Evolutionary conservation across 53 echinoderm and acorn worm genomes (phyloP), one percentile per base, ranked within the genome.

Genomic region (Holothuria leucospilota): DNA sequence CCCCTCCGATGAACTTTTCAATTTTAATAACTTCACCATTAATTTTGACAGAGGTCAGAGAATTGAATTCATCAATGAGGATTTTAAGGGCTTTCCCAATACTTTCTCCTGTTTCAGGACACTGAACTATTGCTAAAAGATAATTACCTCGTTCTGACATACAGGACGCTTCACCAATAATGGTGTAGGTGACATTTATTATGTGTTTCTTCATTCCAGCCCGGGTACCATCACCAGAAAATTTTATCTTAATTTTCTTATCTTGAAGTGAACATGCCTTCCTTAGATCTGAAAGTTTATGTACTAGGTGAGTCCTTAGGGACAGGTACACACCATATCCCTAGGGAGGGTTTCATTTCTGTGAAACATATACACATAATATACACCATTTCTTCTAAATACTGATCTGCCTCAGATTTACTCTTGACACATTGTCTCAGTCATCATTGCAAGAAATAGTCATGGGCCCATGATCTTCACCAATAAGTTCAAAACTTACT

Each of bases 181-280:
- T 68, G 11, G 91, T 94, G 46, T 90, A 92, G 71, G 71, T 87
- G 15, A 94, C 40, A 85, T 91, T 89, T 52, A 92, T 78, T 30
- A 90, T 12, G 24, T 89, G 92, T 65, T 92, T 89, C 62, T 89
- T 89, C 5, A 78, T 85, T 6, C 84, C 90, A 10, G 87, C 80
- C 38, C 92, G 53, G 27, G 87, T 91, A 3, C 94, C 94, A 86
- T 94, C 94, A 15, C 94, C 94, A 84, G 78, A 84, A 1, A 91
- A 24, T 73, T 94, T 91, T 8, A 94, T 89, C 77, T 71, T 83
- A 38, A 91, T 79, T 30, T 69, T 88, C n/a, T 68, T 62, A 63
- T 93, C 86, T 70, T 83, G 26, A 24, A 88, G 71, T 21, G 91
- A 62, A 72, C 88, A 56, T 49, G 69, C 69, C 59, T 82, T 82